Base-by-base conservation (phyloP, 2,797 vertebrate genomes). In the Acomys russatus region DNA sequence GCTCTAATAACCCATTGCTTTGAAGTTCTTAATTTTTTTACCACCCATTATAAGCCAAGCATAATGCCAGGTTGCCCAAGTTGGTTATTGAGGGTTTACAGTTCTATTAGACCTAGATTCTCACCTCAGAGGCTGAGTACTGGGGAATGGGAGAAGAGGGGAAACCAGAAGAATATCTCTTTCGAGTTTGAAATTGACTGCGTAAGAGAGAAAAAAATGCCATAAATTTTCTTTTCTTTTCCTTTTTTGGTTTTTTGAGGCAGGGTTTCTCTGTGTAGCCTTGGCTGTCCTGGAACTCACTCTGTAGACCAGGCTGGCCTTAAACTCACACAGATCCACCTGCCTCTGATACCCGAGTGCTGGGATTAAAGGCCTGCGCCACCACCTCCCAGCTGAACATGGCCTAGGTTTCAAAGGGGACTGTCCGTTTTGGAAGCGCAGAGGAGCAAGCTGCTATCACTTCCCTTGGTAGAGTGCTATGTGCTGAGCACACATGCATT, bases 161-260 rank as follows among this genome's bases (percentile, higher is more conserved):
- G 77, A 63, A 90, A 86, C 35, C 18, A 64, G 38, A 87, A 95
- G 66, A 80, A 64, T 17, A 68, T 23, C 49, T 91, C 51, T 74
- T 91, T 92, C 91, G 77, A 77, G 87, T 76, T 79, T 91, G 80
- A 94, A 92, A 91, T 68, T 90, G 79, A 18, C 73, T 56, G n/a
- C n/a, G 18, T 76, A 92, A 90, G 51, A 84, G 44, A n/a, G 56
- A 25, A 68, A 17, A 68, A 95, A 94, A 88, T 51, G 20, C 61
- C 17, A 9, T 66, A 61, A 18, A n/a, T 73, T 89, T 73, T 23
- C 5, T 38, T 23, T 71, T 2, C n/a, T 71, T 73, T 9, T 9
- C 22, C 35, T 22, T 9, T 22, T 73, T 74, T 12, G 8, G 44
- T 49, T 28, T 76, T 76, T 73, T 5, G 73, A 76, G 11, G 44